phyloP scores from a whole-genome alignment of 1,140 invertebrate species.

The Coptotermes formosanus region DNA sequence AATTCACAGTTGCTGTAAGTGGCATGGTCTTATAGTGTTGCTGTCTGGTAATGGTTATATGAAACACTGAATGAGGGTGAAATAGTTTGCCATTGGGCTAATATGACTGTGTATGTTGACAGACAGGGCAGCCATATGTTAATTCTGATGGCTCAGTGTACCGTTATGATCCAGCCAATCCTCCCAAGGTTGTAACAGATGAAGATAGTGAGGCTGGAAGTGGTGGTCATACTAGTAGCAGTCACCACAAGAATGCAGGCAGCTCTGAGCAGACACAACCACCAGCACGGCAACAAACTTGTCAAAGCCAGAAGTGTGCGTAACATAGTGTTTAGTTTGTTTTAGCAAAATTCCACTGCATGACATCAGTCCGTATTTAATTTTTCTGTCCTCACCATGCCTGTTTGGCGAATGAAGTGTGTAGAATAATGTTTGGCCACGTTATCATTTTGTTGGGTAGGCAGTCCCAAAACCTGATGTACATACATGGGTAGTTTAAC shows the following conservation, averaged over 20 bases:
- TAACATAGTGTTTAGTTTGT: neutral
- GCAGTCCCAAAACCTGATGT: too few relatives aligned
- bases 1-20: neutral
- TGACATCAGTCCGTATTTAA: too few relatives aligned
- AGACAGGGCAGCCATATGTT: conserved; percentile 62
- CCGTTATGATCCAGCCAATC: conserved; percentile 70
- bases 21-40: conserved; percentile 15
- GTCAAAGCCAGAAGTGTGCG: neutral
- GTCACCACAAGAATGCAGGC: neutral
- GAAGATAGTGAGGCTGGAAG: neutral
- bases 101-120: neutral
- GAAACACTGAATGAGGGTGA: neutral
- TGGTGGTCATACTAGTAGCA: neutral
- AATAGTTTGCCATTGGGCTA: too few relatives aligned
- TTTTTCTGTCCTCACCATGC: too few relatives aligned
- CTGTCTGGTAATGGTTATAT: neutral
- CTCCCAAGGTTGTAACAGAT: conserved; percentile 46
- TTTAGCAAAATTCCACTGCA: neutral
- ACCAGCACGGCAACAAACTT: neutral
- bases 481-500: too few relatives aligned
- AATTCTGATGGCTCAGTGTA: conserved; percentile 70
- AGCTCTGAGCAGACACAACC: neutral
- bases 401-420: too few relatives aligned
- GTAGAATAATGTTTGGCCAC: too few relatives aligned
- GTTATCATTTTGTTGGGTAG: too few relatives aligned